Evolutionary conservation across 2,888 invertebrate species (phyloP).

Genomic region (Malthinus flaveolus): DNA sequence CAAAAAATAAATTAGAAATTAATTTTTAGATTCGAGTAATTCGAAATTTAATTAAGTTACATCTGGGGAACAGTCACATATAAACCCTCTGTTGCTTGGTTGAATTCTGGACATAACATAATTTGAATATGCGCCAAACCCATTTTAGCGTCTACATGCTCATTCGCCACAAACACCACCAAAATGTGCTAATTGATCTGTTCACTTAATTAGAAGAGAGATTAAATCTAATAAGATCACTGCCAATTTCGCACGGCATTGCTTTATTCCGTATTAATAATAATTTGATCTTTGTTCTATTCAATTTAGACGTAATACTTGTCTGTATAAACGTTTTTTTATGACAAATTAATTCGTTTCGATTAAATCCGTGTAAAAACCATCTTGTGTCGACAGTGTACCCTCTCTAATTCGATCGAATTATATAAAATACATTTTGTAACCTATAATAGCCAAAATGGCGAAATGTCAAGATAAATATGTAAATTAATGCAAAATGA

Average conservation of each 20-base stretch:
- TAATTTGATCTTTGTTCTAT: no score
- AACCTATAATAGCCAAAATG: no score
- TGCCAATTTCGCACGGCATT: constrained; percentile 23
- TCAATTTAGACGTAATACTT: no score
- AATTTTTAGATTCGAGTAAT: not conserved
- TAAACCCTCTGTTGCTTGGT: constrained; percentile 20
- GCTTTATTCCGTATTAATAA: constrained; percentile 4
- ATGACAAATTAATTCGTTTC: no score
- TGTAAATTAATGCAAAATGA: no score
- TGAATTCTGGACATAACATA: constrained; percentile 33
- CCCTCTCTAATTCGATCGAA: no score
- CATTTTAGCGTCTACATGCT: constrained; percentile 22
- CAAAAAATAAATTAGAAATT: no score
- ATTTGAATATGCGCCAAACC: constrained; percentile 28
- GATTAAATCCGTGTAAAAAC: no score
- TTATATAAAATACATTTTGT: no score
- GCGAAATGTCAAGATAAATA: no score
- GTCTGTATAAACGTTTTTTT: no score
- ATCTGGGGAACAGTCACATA: constrained; percentile 15
- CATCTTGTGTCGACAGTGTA: no score
- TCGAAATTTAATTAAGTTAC: constrained; percentile 15
- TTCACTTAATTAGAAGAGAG: constrained; percentile 26
- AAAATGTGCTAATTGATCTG: constrained; percentile 31
- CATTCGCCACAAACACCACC: constrained; percentile 23
- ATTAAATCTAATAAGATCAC: constrained; percentile 26